Conservation (phyloP, 2,113 vertebrate genomes). For the Panurus biarmicus region DNA sequence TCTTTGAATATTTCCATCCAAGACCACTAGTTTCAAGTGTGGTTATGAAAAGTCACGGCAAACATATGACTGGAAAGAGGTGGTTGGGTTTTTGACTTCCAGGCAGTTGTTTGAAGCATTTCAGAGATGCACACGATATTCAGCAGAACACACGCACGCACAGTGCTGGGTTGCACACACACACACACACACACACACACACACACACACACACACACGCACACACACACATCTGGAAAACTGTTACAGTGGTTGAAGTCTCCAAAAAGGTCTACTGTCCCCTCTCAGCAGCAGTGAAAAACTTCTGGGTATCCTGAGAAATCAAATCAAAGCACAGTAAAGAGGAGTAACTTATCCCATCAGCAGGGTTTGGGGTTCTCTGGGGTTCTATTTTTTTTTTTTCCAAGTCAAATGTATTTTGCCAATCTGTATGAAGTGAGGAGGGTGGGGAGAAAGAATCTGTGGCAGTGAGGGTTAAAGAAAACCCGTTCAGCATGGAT, state of each 20-base stretch:
- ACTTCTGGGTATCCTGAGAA: constrained; percentile 62
- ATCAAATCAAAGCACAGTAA: background rate
- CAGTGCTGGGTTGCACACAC: background rate
- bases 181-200: background rate
- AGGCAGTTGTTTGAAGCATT: constrained; percentile 51
- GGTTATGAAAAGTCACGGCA: constrained; percentile 59
- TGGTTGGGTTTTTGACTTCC: constrained; percentile 41
- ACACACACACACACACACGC: background rate
- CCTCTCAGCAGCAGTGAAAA: constrained; percentile 56
- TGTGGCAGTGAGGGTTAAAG: background rate
- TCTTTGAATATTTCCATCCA: constrained; percentile 37
- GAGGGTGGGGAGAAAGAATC: background rate
- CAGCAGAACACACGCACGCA: constrained; percentile 52
- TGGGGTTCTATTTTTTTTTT: background rate
- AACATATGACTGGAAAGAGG: constrained; percentile 60
- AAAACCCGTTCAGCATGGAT: background rate
- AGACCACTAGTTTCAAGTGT: constrained; percentile 51
- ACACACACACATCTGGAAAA: constrained; percentile 1
- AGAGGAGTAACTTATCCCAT: background rate
- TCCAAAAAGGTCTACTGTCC: constrained; percentile 38
- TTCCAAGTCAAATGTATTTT: background rate
- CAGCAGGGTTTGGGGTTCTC: background rate
- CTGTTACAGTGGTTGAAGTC: constrained; percentile 24
- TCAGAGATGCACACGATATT: constrained; percentile 24
- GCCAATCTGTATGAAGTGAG: background rate